Percentiles rank a stretch among this genome's conserved stretches.
These are phyloP conservation scores for Diaperis boleti DNA, from an alignment of 2,888 invertebrate genomes.

Conservation along the genomic window DNA sequence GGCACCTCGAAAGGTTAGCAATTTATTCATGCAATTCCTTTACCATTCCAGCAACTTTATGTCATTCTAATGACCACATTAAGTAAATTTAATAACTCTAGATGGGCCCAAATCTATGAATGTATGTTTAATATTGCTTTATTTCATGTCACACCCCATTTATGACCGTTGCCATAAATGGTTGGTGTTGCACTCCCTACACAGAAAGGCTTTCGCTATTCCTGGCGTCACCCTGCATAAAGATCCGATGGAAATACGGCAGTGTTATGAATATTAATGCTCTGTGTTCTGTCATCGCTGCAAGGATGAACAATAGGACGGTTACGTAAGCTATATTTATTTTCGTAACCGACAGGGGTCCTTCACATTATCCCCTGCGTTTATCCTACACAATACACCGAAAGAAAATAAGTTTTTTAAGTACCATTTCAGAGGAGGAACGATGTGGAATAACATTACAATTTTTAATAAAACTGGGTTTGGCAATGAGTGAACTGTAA, in stretches of 20 bases:
- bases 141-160: constrained; percentile 12
- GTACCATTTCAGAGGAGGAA: background rate
- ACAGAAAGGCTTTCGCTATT: constrained; percentile 47
- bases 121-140: constrained; percentile 16
- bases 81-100: constrained; percentile 1
- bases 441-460: too few relatives aligned
- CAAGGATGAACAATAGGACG: constrained; percentile 55
- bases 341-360: constrained; percentile 52
- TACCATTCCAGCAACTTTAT: too few relatives aligned
- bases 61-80: background rate
- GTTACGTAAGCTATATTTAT: constrained; percentile 56
- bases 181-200: constrained; percentile 45
- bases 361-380: constrained; percentile 29
- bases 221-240: constrained; percentile 44
- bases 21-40: background rate
- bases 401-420: constrained; percentile 4
- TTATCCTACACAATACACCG: constrained; percentile 2
- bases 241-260: constrained; percentile 40
- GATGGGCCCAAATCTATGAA: background rate
- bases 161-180: constrained; percentile 47
- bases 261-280: constrained; percentile 59
- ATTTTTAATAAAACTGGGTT: too few relatives aligned
- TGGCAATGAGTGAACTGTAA: too few relatives aligned
- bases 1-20: background rate
- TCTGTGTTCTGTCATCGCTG: constrained; percentile 51